Evolutionary conservation across 2,797 vertebrate genomes (phyloP).

Genomic region (Fistularia tabacaria): DNA sequence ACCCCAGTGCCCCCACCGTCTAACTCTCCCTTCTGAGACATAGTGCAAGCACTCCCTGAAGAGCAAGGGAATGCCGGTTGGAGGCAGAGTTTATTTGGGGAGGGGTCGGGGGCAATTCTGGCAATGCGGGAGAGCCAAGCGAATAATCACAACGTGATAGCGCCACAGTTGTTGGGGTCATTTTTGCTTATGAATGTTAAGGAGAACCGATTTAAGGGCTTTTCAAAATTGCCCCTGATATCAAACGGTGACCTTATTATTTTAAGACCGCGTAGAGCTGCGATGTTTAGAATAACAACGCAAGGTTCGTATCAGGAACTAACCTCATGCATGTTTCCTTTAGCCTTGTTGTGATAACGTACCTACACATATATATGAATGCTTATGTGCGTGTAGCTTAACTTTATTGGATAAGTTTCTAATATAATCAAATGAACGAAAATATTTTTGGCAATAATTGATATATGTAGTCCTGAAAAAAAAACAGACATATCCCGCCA

Average conservation of each 20-base stretch:
- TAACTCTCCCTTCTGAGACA: conserved; percentile 55
- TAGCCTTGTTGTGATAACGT: conserved; percentile 4
- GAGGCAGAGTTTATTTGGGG: conserved; percentile 65
- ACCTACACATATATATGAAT: background rate
- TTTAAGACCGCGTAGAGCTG: conserved; percentile 36
- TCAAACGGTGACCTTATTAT: conserved; percentile 62
- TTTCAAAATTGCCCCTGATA: conserved; percentile 68
- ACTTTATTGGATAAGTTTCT: background rate
- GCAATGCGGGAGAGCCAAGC: conserved; percentile 50
- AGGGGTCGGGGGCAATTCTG: conserved; percentile 50
- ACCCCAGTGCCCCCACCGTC: conserved; percentile 63
- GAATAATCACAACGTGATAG: conserved; percentile 62
- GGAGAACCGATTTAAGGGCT: conserved; percentile 56
- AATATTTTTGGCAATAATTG: conserved; percentile 5
- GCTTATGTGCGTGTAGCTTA: background rate
- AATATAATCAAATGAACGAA: conserved; percentile 9
- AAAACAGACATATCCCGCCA: conserved; percentile 36
- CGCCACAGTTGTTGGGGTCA: conserved; percentile 65
- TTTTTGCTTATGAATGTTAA: conserved; percentile 71
- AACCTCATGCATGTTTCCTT: background rate
- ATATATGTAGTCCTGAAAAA: conserved; percentile 27
- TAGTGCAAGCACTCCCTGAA: conserved; percentile 56
- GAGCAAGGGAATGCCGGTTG: conserved; percentile 68
- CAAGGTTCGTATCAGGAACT: conserved; percentile 15
- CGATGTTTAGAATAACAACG: conserved; percentile 53